A percentile compares a stretch with the other conserved stretches of the same genome.
phyloP scores from a whole-genome alignment of 2,797 vertebrate species.

The Rhabdophis nuchalis region DNA sequence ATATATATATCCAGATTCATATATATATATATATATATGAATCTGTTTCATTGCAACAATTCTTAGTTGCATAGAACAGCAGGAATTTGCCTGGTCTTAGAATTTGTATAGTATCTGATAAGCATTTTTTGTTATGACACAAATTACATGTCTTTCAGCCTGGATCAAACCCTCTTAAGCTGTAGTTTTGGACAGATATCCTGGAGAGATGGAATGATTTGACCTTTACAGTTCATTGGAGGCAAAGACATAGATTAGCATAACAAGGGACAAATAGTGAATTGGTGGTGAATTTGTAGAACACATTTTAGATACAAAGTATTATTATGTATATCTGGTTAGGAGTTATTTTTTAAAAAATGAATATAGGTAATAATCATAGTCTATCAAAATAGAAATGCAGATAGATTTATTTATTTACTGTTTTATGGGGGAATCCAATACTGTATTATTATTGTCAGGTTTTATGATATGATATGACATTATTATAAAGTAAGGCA shows the following conservation, averaged over 20 bases:
- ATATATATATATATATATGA: no score
- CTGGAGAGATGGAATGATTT: neutral
- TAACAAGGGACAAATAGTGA: neutral
- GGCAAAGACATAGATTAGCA: neutral
- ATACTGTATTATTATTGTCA: neutral
- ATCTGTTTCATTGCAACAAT: neutral
- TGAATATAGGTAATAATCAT: neutral
- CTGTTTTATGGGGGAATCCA: neutral
- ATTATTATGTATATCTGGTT: neutral
- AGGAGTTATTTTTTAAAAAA: neutral
- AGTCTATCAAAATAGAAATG: neutral
- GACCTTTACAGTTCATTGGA: neutral
- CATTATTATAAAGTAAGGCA: neutral
- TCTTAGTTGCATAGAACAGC: neutral
- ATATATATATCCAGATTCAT: no score
- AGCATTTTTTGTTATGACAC: neutral
- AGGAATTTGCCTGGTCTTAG: neutral
- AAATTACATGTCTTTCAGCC: neutral
- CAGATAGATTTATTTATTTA: neutral
- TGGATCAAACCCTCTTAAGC: neutral
- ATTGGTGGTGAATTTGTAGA: neutral
- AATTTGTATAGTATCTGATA: neutral
- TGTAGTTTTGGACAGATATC: neutral
- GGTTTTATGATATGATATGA: neutral
- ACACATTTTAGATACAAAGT: neutral